Percentiles rank a stretch among this genome's conserved stretches.
These are phyloP conservation scores for Lycophotia porphyrea DNA, from an alignment of 2,888 invertebrate genomes.

Conservation along the genomic window DNA sequence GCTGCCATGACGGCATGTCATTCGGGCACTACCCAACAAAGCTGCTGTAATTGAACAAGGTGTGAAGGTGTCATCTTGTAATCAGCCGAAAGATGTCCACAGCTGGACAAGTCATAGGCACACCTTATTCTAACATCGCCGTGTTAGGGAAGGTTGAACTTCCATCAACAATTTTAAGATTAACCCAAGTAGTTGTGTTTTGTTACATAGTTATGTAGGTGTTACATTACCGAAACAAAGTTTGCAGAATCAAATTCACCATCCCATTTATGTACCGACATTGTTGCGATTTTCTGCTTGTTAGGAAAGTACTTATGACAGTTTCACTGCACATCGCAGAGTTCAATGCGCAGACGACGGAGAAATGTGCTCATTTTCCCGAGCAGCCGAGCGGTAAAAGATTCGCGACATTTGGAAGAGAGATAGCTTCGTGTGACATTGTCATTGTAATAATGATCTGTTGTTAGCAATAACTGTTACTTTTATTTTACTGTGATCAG, in stretches of 20 bases:
- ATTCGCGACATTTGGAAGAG: conserved; percentile 13
- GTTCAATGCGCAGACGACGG: conserved; percentile 21
- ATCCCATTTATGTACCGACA: neutral
- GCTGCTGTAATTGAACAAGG: neutral
- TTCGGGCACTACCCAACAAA: neutral
- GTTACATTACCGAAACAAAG: neutral
- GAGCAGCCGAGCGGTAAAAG: conserved; percentile 40
- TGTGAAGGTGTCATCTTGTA: neutral
- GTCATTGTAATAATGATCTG: conserved; percentile 18
- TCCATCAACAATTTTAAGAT: neutral
- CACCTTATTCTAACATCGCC: too few species aligned
- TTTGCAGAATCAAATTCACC: neutral
- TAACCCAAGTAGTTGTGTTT: neutral
- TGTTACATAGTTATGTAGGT: neutral
- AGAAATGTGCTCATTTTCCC: conserved; percentile 42
- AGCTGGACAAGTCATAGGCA: neutral
- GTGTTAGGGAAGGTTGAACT: neutral
- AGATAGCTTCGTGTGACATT: neutral
- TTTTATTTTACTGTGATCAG: neutral
- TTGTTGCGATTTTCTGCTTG: conserved; percentile 29
- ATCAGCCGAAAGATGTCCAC: neutral
- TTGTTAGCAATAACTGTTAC: neutral
- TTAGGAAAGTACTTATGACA: conserved; percentile 30
- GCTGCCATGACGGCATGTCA: too few species aligned
- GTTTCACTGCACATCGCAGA: conserved; percentile 17